Evolutionary conservation across 2,888 invertebrate genomes (phyloP).

Genomic region (Mylabris sibirica): DNA sequence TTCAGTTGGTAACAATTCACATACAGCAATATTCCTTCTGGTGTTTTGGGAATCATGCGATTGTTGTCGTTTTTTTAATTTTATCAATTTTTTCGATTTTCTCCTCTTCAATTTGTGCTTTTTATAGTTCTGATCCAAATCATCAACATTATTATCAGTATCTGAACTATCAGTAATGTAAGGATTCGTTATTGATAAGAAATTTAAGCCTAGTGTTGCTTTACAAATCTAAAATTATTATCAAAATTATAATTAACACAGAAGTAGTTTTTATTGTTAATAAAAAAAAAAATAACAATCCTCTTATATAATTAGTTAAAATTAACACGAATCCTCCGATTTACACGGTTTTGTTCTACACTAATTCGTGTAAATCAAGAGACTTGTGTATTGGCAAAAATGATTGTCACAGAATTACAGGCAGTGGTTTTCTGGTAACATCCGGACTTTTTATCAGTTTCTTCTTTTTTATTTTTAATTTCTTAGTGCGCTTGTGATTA

Average conservation of each 20-base stretch:
- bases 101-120: constrained; percentile 33
- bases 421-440: constrained; percentile 66
- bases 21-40: constrained; percentile 50
- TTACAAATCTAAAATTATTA: constrained; percentile 63
- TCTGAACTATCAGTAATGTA: constrained; percentile 34
- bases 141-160: constrained; percentile 27
- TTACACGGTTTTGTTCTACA: not conserved
- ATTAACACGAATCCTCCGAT: not conserved
- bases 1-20: constrained; percentile 54
- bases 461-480: constrained; percentile 40
- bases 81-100: constrained; percentile 38
- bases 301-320: not conserved
- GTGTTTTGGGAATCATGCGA: constrained; percentile 24
- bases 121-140: not conserved
- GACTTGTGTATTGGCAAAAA: not conserved
- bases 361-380: constrained; percentile 14
- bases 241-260: not conserved
- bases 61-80: constrained; percentile 26
- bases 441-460: constrained; percentile 54
- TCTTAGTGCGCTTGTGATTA: constrained; percentile 51
- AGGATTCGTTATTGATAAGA: constrained; percentile 47
- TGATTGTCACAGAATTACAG: constrained; percentile 57
- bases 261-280: not conserved
- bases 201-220: constrained; percentile 65
- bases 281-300: not conserved